A percentile compares a stretch with the other conserved stretches of the same genome.
phyloP scores from a whole-genome alignment of 2,113 vertebrate species.

The Aptenodytes patagonicus region DNA sequence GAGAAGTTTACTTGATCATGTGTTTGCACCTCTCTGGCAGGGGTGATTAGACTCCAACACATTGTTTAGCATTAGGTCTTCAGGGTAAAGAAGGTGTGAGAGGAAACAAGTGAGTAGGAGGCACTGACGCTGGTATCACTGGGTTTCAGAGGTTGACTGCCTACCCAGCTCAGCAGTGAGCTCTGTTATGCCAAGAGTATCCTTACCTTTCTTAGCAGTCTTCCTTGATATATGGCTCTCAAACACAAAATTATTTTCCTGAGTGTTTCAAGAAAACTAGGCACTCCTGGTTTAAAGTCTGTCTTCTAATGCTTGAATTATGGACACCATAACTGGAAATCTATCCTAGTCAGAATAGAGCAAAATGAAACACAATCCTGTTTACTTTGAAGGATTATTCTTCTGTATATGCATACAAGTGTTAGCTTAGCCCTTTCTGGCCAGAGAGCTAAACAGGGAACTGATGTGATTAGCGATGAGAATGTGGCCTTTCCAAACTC shows the following conservation, averaged over 20 bases:
- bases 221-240: background rate
- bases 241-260: background rate
- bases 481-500: background rate
- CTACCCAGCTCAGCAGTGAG: background rate
- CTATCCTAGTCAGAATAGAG: background rate
- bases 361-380: background rate
- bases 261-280: background rate
- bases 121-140: background rate
- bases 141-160: background rate
- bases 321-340: background rate
- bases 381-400: background rate
- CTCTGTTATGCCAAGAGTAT: background rate
- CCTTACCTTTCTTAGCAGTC: background rate
- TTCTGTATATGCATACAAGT: background rate
- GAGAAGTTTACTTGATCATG: background rate
- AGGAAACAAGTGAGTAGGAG: background rate
- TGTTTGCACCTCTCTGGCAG: background rate
- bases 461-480: background rate
- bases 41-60: background rate
- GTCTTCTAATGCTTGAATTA: background rate
- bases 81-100: background rate
- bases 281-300: background rate
- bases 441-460: background rate
- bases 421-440: background rate
- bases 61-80: background rate